These are phyloP conservation scores for Sapayoa aenigma DNA, from an alignment of 2,113 vertebrate species.

Conservation along the genomic window DNA sequence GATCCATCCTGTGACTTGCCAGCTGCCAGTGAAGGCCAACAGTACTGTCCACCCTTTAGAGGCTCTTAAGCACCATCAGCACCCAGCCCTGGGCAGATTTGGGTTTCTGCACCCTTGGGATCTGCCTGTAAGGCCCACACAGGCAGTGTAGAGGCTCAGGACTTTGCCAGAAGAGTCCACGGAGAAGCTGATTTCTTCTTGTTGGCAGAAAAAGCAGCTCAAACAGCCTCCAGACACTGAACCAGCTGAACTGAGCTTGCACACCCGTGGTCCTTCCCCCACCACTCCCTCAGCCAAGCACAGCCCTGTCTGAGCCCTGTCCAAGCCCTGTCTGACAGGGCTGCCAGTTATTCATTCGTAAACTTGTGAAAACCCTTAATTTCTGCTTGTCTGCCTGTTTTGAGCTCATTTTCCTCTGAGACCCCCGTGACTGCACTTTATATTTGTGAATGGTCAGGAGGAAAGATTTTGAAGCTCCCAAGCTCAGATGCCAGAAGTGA, in stretches of 20 bases:
- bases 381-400: not conserved
- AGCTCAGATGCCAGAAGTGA: not conserved
- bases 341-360: not conserved
- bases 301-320: not conserved
- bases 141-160: not conserved
- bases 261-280: not conserved
- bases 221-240: not conserved
- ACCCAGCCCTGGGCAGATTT: not conserved
- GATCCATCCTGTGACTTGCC: not conserved
- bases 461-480: not conserved
- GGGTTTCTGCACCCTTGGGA: not conserved
- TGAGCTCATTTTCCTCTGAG: not conserved
- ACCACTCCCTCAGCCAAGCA: rapidly evolving
- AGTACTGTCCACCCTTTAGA: not conserved
- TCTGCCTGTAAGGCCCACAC: not conserved
- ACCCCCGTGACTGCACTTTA: not conserved
- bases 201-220: not conserved
- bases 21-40: not conserved
- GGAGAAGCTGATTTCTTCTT: not conserved
- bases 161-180: not conserved
- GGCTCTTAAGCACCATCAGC: not conserved
- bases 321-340: not conserved
- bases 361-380: not conserved
- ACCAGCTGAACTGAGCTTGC: not conserved
- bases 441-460: not conserved